These are phyloP conservation scores for Coregonus clupeaformis DNA, from an alignment of 2,113 vertebrate genomes.

Conservation along the genomic window DNA sequence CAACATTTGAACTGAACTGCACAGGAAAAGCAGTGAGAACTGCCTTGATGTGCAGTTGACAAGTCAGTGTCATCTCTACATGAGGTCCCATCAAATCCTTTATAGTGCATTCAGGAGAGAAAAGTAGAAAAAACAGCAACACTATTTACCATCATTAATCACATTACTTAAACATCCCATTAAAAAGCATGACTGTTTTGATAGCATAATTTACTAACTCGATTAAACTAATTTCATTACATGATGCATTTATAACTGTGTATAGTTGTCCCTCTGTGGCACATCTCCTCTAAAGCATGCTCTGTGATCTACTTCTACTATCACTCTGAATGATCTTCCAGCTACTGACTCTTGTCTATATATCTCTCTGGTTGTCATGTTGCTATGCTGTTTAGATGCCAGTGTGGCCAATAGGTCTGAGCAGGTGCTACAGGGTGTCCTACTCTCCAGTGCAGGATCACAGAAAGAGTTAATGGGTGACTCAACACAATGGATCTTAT, in stretches of 20 bases:
- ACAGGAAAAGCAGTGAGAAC: conserved; percentile 43
- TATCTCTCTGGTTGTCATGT: neutral
- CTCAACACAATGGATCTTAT: conserved; percentile 47
- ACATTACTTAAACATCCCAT: neutral
- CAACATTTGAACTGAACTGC: conserved; percentile 47
- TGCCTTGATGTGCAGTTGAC: conserved; percentile 32
- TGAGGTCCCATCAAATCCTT: conserved; percentile 52
- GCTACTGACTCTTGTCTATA: neutral
- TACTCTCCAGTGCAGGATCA: conserved; percentile 30
- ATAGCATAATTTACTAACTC: neutral
- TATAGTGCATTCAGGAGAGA: conserved; percentile 24
- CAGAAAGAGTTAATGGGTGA: conserved; percentile 46
- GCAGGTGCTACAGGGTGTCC: conserved; percentile 28
- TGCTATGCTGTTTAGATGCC: neutral
- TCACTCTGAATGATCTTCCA: neutral
- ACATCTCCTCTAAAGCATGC: neutral
- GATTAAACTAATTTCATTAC: neutral
- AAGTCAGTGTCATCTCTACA: too few species aligned
- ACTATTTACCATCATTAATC: neutral
- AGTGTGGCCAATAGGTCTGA: neutral
- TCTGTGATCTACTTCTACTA: neutral
- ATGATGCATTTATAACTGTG: neutral
- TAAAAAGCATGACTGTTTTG: neutral
- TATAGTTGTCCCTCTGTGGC: neutral
- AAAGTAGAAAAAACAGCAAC: neutral